Conservation (phyloP, 2,113 vertebrate species). For the Anguilla rostrata region DNA sequence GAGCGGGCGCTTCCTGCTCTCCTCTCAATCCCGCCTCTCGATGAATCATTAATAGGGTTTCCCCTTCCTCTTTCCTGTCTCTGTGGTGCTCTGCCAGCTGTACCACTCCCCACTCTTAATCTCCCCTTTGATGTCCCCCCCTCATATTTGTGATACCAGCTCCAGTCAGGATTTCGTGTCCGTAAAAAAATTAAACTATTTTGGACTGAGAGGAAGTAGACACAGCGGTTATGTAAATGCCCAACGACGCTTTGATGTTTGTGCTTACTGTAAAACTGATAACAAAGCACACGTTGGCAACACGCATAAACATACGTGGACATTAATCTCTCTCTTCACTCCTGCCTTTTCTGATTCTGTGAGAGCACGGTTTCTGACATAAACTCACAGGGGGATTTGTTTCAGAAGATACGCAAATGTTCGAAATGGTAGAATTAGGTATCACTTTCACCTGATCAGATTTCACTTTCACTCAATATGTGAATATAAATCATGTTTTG, state of each 20-base stretch:
- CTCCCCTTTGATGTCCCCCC: slow-evolving; percentile 36
- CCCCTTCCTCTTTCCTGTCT: not conserved
- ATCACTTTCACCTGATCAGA: too few species aligned
- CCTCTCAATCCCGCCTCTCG: not conserved
- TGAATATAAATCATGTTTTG: too few species aligned
- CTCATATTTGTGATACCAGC: slow-evolving; percentile 11
- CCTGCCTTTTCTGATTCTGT: not conserved
- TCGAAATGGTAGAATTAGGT: not conserved
- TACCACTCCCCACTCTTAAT: slow-evolving; percentile 31
- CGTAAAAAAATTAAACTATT: not conserved
- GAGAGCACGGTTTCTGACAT: not conserved
- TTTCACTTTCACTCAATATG: too few species aligned
- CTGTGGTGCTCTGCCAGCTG: not conserved
- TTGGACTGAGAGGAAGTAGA: slow-evolving; percentile 11
- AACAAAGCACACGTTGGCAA: not conserved
- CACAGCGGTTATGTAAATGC: slow-evolving; percentile 31
- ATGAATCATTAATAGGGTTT: not conserved
- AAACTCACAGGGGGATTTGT: not conserved
- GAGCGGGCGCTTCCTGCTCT: not conserved
- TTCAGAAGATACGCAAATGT: not conserved
- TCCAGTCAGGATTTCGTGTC: slow-evolving; percentile 23
- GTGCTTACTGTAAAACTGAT: not conserved
- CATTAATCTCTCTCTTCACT: not conserved
- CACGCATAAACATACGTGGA: not conserved
- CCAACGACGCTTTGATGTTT: not conserved